phyloP scores from a whole-genome alignment of 2,113 vertebrate species.

The Scalopus aquaticus region DNA sequence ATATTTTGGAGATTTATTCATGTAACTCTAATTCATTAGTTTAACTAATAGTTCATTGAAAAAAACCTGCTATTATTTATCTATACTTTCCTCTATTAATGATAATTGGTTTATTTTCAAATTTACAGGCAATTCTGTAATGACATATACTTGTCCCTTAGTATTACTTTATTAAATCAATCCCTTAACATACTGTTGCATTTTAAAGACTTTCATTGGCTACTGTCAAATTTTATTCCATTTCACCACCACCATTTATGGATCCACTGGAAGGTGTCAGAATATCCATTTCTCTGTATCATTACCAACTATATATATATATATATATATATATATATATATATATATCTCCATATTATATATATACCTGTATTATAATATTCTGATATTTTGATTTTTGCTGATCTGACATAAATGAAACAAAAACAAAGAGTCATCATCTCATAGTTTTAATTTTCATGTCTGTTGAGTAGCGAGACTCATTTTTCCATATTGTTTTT shows the following conservation, averaged over 20 bases:
- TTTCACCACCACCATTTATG: background rate
- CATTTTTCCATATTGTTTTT: background rate
- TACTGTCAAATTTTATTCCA: background rate
- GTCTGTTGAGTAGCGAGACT: background rate
- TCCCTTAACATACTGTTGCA: background rate
- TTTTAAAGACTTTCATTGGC: background rate
- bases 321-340: too few relatives aligned
- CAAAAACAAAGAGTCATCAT: background rate
- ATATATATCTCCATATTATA: background rate
- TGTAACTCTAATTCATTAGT: background rate
- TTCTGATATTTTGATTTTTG: background rate
- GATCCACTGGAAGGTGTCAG: background rate
- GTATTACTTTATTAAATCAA: background rate
- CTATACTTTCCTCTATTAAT: background rate
- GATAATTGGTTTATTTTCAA: background rate
- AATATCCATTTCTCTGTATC: background rate
- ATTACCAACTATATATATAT: background rate
- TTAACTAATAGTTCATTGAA: background rate
- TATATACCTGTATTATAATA: too few relatives aligned
- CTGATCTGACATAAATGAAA: background rate
- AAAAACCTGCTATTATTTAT: background rate
- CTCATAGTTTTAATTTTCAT: background rate
- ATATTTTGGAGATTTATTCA: background rate
- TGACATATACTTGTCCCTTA: background rate
- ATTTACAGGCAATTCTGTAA: background rate